Percentiles rank a stretch among this genome's conserved stretches.
These are phyloP conservation scores for Artemia sinica DNA, from an alignment of 2,888 invertebrate species.

Conservation along the genomic window DNA sequence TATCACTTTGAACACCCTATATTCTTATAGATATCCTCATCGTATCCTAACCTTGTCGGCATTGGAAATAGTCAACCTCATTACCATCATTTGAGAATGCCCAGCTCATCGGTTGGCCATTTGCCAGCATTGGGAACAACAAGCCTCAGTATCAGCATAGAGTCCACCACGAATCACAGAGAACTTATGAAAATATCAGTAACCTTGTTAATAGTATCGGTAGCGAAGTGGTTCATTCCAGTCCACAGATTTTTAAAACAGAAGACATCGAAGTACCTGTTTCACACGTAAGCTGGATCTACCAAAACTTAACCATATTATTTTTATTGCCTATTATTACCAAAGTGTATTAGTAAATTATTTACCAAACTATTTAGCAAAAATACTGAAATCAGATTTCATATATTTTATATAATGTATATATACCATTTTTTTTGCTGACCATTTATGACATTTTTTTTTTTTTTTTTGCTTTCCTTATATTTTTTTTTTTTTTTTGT, in stretches of 20 bases:
- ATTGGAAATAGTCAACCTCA: neutral
- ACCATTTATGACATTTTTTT: too few species aligned
- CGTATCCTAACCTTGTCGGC: conserved; percentile 2
- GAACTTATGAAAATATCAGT: conserved; percentile 25
- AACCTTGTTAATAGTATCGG: conserved; percentile 22
- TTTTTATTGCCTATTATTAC: too few species aligned
- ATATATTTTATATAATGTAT: too few species aligned
- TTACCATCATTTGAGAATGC: conserved; percentile 1
- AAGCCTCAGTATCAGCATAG: neutral
- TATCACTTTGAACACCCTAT: too few species aligned
- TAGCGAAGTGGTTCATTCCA: neutral
- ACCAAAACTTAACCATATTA: too few species aligned
- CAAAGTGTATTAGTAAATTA: too few species aligned
- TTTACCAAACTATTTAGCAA: too few species aligned
- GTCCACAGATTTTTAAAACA: neutral
- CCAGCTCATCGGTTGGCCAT: neutral
- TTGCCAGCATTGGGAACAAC: neutral
- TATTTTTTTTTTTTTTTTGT: too few species aligned
- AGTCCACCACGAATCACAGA: conserved; percentile 21
- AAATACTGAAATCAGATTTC: too few species aligned
- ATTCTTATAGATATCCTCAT: neutral
- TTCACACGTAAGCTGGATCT: neutral
- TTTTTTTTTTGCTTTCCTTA: too few species aligned
- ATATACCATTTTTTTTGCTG: too few species aligned
- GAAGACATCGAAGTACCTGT: neutral